Conservation (phyloP, 2,888 invertebrate species). For the Atherix ibis region DNA sequence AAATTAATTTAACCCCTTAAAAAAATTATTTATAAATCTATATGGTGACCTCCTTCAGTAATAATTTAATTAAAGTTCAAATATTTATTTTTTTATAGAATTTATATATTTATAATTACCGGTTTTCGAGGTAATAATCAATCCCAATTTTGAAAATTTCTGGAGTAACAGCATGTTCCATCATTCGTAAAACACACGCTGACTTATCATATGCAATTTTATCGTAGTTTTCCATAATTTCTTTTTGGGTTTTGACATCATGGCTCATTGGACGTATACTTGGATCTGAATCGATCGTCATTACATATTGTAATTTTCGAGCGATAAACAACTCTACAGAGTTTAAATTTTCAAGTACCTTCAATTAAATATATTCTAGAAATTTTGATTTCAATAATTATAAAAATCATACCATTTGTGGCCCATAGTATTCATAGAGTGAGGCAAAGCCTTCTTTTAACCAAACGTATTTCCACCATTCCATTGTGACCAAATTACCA, state of each 20-base stretch:
- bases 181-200: slow-evolving; percentile 14
- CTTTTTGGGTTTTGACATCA: slow-evolving; percentile 64
- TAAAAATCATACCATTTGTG: slow-evolving; percentile 6
- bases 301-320: slow-evolving; percentile 35
- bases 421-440: slow-evolving; percentile 22
- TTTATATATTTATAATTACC: slow-evolving; percentile 6
- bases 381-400: background rate
- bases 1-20: too few relatives aligned
- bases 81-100: too few relatives aligned
- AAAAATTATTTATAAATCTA: too few relatives aligned
- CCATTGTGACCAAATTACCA: slow-evolving; percentile 47
- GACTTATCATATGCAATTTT: slow-evolving; percentile 71
- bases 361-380: slow-evolving; percentile 1
- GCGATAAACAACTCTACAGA: slow-evolving; percentile 56
- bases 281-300: slow-evolving; percentile 36
- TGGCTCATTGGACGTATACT: slow-evolving; percentile 66
- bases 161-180: slow-evolving; percentile 6
- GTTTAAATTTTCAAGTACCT: slow-evolving; percentile 45
- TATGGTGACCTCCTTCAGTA: too few relatives aligned
- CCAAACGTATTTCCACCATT: slow-evolving; percentile 52
- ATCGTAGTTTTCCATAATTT: slow-evolving; percentile 68
- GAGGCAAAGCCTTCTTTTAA: slow-evolving; percentile 52
- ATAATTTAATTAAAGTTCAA: too few relatives aligned
- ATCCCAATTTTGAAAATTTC: slow-evolving; percentile 7
- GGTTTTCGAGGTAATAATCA: slow-evolving; percentile 2